Base-by-base conservation (phyloP, 2,888 invertebrate genomes). In the Eupithecia insigniata region DNA sequence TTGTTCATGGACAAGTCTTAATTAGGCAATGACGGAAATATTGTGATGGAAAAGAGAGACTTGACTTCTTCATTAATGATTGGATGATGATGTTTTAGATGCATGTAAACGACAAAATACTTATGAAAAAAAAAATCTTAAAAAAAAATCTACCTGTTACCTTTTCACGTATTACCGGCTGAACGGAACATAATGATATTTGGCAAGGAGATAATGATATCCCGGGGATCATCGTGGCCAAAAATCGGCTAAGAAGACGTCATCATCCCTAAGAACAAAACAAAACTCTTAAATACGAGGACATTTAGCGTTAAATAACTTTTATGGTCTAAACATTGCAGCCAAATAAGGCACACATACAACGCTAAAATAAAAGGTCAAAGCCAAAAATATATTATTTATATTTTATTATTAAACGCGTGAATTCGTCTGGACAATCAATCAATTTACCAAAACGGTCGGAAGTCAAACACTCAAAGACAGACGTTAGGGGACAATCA, bases 391-490 rank as follows among this genome's bases (percentile, higher is more conserved):
- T n/a, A n/a, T n/a, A n/a, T n/a, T n/a, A n/a, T n/a, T n/a, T n/a
- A n/a, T n/a, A n/a, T 64, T 22, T 14, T 5, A 64, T 64, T 36
- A n/a, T 26, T 34, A 51, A 62, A 22, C 32, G 34, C 55, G 32
- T 26, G 32, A 64, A 43, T 64, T 60, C 30, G 60, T 62, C 36
- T 62, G 60, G 22, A 60, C 28, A 65, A 69, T 76, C 74, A 71
- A 76, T 72, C 74, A n/a, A n/a, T 70, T 61, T 69, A 32, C 58
- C 22, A 74, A 75, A 34, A 34, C 46, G 77, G 82, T 79, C 78
- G 78, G 78, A 76, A 72, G 75, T 55, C 75, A 80, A 81, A 79
- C 87, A 81, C 86, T 88, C 82, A 82, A 83, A 84, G 83, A 85
- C 85, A 81, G 82, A 78, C 72, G 80, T 79, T 73, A 72, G 74